Conservation (phyloP, 2,888 invertebrate species). For the Tortricodes alternella region DNA sequence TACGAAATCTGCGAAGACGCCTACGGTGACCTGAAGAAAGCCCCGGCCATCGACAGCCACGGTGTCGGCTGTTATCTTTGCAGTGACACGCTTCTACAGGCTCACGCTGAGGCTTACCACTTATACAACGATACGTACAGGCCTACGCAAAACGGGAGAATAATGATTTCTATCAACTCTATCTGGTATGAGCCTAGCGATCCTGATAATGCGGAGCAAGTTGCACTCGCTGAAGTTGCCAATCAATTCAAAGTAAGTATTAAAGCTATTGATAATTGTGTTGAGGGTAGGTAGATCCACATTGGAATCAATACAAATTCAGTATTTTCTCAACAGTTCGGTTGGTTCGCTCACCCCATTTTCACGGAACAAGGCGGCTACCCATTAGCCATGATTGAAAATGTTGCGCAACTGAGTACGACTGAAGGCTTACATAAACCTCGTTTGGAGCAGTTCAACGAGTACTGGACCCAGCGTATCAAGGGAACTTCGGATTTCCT, state of each 20-base stretch:
- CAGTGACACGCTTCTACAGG: conserved; percentile 84
- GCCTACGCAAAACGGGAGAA: conserved; percentile 76
- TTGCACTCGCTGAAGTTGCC: conserved; percentile 72
- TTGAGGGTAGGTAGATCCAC: not conserved
- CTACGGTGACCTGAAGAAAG: conserved; percentile 77
- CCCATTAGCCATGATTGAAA: conserved; percentile 73
- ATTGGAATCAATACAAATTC: not conserved
- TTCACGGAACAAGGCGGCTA: conserved; percentile 77
- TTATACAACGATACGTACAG: conserved; percentile 85
- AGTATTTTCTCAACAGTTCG: conserved; percentile 58
- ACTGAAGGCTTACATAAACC: conserved; percentile 66
- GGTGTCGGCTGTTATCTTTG: conserved; percentile 85
- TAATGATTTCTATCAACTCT: conserved; percentile 80
- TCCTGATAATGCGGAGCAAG: conserved; percentile 64
- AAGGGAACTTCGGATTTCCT: conserved; percentile 77
- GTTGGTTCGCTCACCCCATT: conserved; percentile 81
- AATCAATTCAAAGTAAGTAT: conserved; percentile 75
- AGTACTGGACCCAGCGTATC: conserved; percentile 72
- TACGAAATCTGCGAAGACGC: conserved; percentile 79
- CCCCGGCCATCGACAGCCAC: conserved; percentile 79
- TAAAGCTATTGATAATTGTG: not conserved
- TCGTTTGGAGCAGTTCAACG: conserved; percentile 73
- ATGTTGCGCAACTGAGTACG: conserved; percentile 66
- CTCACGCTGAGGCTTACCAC: conserved; percentile 86
- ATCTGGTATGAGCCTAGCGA: conserved; percentile 79